Evolutionary conservation across 2,797 vertebrate genomes (phyloP), one percentile per base, ranked within the genome.

Genomic region (Nasua narica): DNA sequence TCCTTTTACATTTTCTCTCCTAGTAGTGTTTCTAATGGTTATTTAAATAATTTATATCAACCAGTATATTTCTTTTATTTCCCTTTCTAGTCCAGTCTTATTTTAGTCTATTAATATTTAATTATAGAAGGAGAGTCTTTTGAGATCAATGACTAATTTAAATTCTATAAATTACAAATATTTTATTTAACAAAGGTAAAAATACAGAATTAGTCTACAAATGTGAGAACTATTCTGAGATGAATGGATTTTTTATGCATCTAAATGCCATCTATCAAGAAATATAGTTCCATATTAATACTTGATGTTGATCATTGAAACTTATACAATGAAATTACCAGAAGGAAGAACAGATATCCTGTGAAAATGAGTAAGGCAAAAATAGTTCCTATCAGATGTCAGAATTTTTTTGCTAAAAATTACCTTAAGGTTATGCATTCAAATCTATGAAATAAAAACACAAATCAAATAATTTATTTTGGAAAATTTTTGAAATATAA

Each of bases 21-120:
- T 96, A 60, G 14, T 85, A 52, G 12, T 58, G 37, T 96, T 98
- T 97, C 98, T 98, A 98, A 98, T 91, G 88, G 82, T 97, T 85
- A 96, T 98, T 98, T 98, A 96, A 98, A 98, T 98, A 98, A 98
- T 98, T 97, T 97, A 98, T 98, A 92, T 50, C 90, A 96, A 65
- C 72, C 78, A 94, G 72, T 78, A 97, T 94, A 97, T 98, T 97
- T 98, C 72, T 74, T 81, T 54, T 94, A 91, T 98, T 97, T 97
- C 91, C 87, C 94, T 91, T 97, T 97, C 95, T 97, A 87, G 50
- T 98, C 79, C 82, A 62, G 37, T 96, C 94, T 97, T 98, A 96
- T 96, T 98, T 97, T 93, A 94, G 91, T 96, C 96, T 98, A 97
- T 98, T 98, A 98, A 98, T 98, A 98, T 98, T 98, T 98, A 98